These are phyloP conservation scores for Heliconius hermathena DNA, from an alignment of 1,140 invertebrate species.

Conservation along the genomic window DNA sequence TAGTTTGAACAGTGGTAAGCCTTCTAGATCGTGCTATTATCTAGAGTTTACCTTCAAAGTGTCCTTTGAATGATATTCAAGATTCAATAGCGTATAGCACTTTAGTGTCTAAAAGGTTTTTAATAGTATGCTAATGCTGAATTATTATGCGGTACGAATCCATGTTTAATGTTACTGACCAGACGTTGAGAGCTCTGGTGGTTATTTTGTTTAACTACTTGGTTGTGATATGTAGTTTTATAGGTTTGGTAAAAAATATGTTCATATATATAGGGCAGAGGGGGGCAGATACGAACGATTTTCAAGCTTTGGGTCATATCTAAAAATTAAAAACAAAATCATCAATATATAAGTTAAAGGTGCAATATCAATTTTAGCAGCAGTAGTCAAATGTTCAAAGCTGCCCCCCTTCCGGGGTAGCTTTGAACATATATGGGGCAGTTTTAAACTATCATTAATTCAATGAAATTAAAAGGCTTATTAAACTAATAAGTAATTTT, in stretches of 20 bases:
- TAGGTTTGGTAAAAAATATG: not conserved
- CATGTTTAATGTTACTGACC: slow-evolving; percentile 6
- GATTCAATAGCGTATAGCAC: not conserved
- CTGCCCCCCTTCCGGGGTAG: too few relatives aligned
- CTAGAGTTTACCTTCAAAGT: not conserved
- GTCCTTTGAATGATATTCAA: not conserved
- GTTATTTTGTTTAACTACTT: not conserved
- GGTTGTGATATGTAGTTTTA: not conserved
- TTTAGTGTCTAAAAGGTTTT: not conserved
- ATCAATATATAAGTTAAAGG: too few relatives aligned
- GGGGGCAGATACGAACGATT: too few relatives aligned
- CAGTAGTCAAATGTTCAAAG: too few relatives aligned
- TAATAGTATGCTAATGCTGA: slow-evolving; percentile 1
- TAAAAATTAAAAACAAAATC: too few relatives aligned
- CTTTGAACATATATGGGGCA: too few relatives aligned
- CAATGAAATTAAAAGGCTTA: too few relatives aligned
- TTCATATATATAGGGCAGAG: too few relatives aligned
- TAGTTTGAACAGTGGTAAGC: slow-evolving; percentile 10
- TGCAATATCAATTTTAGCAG: too few relatives aligned
- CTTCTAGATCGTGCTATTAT: not conserved
- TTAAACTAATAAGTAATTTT: too few relatives aligned
- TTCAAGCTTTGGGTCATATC: too few relatives aligned
- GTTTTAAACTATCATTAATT: too few relatives aligned
- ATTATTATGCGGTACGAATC: not conserved
- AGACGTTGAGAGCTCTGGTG: not conserved